Percentiles rank a stretch among this genome's conserved stretches.
Evolutionary conservation across 2,113 vertebrate genomes (phyloP).

Genomic region (Rallus limicola): DNA sequence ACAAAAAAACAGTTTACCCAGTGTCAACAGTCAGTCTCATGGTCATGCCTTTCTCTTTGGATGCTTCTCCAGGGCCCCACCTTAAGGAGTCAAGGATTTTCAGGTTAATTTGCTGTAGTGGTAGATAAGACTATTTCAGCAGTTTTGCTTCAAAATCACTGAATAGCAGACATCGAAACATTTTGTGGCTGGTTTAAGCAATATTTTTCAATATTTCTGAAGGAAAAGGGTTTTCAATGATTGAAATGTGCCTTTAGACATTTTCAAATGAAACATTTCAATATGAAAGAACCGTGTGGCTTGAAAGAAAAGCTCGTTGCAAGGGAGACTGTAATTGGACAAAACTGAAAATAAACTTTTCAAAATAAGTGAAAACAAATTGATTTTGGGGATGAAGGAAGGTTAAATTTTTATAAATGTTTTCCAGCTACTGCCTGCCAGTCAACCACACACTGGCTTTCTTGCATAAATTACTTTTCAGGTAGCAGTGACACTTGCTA

Average conservation of each 20-base stretch:
- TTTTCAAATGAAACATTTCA: slow-evolving; percentile 15
- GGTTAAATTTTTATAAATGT: neutral
- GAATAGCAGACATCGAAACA: neutral
- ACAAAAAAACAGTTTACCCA: neutral
- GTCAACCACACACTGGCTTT: neutral
- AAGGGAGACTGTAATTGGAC: neutral
- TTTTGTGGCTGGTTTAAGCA: neutral
- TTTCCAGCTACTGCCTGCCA: neutral
- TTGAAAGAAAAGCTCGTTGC: neutral
- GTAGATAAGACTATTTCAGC: neutral
- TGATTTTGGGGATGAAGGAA: neutral
- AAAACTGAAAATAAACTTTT: slow-evolving; percentile 13
- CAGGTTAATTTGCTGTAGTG: neutral
- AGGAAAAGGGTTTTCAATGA: neutral
- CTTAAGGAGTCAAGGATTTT: neutral
- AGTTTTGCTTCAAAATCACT: neutral
- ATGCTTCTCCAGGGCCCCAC: neutral
- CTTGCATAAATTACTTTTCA: neutral
- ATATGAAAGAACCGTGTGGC: neutral
- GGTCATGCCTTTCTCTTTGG: neutral
- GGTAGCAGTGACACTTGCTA: neutral
- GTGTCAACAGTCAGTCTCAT: neutral
- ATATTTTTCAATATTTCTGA: neutral
- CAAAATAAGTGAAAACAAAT: neutral
- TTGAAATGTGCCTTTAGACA: slow-evolving; percentile 2